Conservation (phyloP, 2,113 vertebrate species). For the Sterrhoptilus dennistouni region DNA sequence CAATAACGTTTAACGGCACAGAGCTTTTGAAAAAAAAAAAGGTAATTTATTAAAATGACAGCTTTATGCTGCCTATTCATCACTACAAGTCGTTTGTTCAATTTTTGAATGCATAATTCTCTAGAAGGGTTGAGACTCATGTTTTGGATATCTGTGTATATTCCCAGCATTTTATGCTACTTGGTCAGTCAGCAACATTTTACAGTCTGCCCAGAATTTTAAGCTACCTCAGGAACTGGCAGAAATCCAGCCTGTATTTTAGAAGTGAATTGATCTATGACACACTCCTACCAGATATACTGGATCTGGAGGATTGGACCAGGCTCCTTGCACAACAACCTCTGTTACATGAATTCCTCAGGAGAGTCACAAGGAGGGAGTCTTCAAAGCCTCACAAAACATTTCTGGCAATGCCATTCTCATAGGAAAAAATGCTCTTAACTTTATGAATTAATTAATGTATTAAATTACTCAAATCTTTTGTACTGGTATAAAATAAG, state of each 20-base stretch:
- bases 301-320: not conserved
- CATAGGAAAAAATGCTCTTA: not conserved
- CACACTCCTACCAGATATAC: not conserved
- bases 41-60: not conserved
- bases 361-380: not conserved
- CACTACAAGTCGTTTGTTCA: not conserved
- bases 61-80: not conserved
- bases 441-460: not conserved
- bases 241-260: not conserved
- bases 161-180: not conserved
- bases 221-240: not conserved
- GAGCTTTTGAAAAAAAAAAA: not conserved
- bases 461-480: not conserved
- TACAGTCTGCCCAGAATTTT: not conserved
- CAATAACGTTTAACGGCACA: not conserved
- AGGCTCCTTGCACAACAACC: not conserved
- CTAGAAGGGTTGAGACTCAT: not conserved
- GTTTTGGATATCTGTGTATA: not conserved
- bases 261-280: not conserved
- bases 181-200: not conserved
- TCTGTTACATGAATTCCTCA: fast-evolving
- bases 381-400: not conserved
- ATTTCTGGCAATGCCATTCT: not conserved
- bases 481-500: not conserved
- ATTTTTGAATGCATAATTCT: not conserved